Evolutionary conservation across 2,113 vertebrate genomes (phyloP).

Genomic region (Octodon degus): DNA sequence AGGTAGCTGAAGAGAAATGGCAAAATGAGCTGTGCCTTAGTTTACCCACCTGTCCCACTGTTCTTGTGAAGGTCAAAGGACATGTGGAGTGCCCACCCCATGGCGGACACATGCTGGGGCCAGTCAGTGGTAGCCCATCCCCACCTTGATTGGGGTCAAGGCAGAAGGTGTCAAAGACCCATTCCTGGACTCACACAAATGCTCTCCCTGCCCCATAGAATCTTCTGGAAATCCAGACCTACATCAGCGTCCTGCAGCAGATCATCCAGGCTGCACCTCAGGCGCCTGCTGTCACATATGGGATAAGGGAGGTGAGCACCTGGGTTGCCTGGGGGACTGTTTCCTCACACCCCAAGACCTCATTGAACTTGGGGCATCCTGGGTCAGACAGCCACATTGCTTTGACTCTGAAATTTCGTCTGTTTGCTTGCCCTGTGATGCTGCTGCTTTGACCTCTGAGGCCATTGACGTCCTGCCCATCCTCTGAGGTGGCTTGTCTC

Average conservation of each 20-base stretch:
- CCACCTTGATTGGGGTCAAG: rapidly evolving
- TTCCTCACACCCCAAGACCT: not conserved
- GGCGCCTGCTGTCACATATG: constrained; percentile 84
- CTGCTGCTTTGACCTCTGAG: not conserved
- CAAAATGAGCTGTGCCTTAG: not conserved
- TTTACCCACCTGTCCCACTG: not conserved
- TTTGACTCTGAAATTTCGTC: not conserved
- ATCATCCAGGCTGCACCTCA: constrained; percentile 92
- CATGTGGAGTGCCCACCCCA: not conserved
- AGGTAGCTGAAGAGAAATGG: not conserved
- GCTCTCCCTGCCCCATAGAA: constrained; percentile 87
- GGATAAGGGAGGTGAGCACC: constrained; percentile 90
- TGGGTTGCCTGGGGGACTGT: not conserved
- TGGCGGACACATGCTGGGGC: not conserved
- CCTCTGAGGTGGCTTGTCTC: not conserved
- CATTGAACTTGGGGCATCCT: not conserved
- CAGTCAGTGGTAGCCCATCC: not conserved
- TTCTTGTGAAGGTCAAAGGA: not conserved
- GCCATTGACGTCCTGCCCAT: not conserved
- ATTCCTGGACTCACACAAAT: not conserved
- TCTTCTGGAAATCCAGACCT: constrained; percentile 96
- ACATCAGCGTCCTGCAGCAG: constrained; percentile 94
- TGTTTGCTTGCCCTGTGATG: not conserved
- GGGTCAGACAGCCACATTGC: not conserved
- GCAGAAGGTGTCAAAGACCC: not conserved